A percentile compares a stretch with the other conserved stretches of the same genome.
phyloP scores from a whole-genome alignment of 2,797 vertebrate genomes.

The Bryconaethiops microstoma region DNA sequence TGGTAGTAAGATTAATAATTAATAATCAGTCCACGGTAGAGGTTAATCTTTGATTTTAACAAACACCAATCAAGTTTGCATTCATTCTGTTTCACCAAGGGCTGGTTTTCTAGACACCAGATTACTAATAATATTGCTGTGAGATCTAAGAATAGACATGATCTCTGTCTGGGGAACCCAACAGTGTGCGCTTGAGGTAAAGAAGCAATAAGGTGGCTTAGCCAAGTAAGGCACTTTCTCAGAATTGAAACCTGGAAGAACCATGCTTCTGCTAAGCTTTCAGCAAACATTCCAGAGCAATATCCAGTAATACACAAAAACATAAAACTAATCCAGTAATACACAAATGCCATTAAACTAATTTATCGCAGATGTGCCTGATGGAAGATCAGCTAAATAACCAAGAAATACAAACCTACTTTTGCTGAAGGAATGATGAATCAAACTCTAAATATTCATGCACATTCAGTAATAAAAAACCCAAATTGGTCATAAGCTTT shows the following conservation, averaged over 20 bases:
- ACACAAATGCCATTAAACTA: not conserved
- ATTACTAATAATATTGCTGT: not conserved
- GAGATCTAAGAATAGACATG: not conserved
- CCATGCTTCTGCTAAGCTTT: not conserved
- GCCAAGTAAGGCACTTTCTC: not conserved
- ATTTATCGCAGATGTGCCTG: constrained; percentile 2
- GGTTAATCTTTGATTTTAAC: not conserved
- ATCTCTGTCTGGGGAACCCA: not conserved
- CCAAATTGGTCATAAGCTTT: constrained; percentile 3
- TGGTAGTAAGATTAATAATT: not conserved
- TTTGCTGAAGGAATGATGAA: constrained; percentile 3
- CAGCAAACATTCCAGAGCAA: constrained; percentile 7
- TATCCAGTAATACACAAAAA: not conserved
- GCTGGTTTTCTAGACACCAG: not conserved
- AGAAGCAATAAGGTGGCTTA: not conserved
- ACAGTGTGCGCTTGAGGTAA: not conserved
- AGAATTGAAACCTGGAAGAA: not conserved
- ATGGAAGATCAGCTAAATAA: not conserved
- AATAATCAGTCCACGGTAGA: not conserved
- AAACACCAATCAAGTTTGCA: not conserved
- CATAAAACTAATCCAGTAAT: not conserved
- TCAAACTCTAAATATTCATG: constrained; percentile 9
- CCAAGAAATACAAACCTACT: not conserved
- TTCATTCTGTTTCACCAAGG: too few relatives aligned
- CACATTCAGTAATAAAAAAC: constrained; percentile 3